Base-by-base conservation (phyloP, 2,113 vertebrate species). In the Micromys minutus region DNA sequence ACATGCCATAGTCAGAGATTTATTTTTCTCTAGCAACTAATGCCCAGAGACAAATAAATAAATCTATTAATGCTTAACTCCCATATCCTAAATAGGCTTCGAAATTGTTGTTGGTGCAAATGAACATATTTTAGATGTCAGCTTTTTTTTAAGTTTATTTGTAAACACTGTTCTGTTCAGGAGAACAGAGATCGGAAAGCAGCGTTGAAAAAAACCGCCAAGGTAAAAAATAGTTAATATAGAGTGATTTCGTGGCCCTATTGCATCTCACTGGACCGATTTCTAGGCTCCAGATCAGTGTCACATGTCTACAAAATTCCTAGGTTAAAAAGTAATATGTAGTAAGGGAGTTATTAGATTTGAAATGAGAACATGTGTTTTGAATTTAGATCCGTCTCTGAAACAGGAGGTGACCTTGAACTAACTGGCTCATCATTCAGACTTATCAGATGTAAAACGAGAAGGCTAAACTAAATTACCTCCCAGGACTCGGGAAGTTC, bases 371-470 rank as follows among this genome's bases (percentile, higher is more conserved):
- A 93, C 90, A 50, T 21, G 6, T 55, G 29, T 87, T 93, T 95
- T 86, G 90, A 92, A 75, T 80, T 69, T 93, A 69, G 11, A 47
- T 75, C 69, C 12, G 1, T 19, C 36, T 45, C 7, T 75, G 11
- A 93, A 95, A 95, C 47, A 83, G 11, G 26, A 89, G 34, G 47
- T 93, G 55, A 94, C 63, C 80, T 95, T 96, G 84, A 95, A 72
- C 45, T 95, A 94, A 93, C 29, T 55, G 52, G 24, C 10, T 96
- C 72, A 89, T 67, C 71, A 84, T 95, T 93, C 29, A 88, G 24
- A 89, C 87, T 90, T 85, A 92, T 74, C 85, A 97, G 65, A 88
- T 77, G 22, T 93, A 90, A 93, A 97, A 96, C 89, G 69, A 93
- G 79, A 93, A 94, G 19, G 8, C 55, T 71, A 91, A 96, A 63